Conservation (phyloP, 23 tunicate genomes). For the Halocynthia roretzi region DNA sequence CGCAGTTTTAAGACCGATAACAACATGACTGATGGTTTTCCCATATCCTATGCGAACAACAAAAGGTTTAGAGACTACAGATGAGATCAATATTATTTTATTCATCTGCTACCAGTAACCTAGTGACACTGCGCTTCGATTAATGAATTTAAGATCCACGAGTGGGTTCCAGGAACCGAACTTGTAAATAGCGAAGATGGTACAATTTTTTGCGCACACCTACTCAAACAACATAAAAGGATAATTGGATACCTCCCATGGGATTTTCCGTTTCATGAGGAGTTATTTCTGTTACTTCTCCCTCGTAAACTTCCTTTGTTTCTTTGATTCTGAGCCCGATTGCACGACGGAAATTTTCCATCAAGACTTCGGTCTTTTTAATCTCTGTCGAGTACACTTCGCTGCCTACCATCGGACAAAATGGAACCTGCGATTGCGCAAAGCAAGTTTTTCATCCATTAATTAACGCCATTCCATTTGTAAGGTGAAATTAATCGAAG, state of each 20-base stretch:
- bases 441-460: background rate
- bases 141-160: too few species aligned
- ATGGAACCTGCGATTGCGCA: slow-evolving; percentile 72
- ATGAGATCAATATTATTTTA: background rate
- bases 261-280: slow-evolving; percentile 99
- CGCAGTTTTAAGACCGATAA: slow-evolving; percentile 87
- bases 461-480: background rate
- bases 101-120: too few species aligned
- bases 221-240: too few species aligned
- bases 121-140: too few species aligned
- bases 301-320: slow-evolving; percentile 99
- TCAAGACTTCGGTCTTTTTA: slow-evolving; percentile 96
- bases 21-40: slow-evolving; percentile 90
- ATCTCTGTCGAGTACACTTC: slow-evolving; percentile 99
- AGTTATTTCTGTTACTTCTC: slow-evolving; percentile 97
- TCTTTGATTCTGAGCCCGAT: slow-evolving; percentile 97
- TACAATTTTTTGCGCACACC: too few species aligned
- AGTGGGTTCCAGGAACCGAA: too few species aligned
- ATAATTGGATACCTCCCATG: slow-evolving; percentile 65
- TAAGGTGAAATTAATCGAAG: too few species aligned
- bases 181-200: too few species aligned
- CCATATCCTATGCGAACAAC: slow-evolving; percentile 67
- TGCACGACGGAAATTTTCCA: slow-evolving; percentile 97
- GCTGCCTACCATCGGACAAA: slow-evolving; percentile 99
- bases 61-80: too few species aligned